phyloP scores from a whole-genome alignment of 2,888 invertebrate species.

The Kuschelorhynchus macadamiae region DNA sequence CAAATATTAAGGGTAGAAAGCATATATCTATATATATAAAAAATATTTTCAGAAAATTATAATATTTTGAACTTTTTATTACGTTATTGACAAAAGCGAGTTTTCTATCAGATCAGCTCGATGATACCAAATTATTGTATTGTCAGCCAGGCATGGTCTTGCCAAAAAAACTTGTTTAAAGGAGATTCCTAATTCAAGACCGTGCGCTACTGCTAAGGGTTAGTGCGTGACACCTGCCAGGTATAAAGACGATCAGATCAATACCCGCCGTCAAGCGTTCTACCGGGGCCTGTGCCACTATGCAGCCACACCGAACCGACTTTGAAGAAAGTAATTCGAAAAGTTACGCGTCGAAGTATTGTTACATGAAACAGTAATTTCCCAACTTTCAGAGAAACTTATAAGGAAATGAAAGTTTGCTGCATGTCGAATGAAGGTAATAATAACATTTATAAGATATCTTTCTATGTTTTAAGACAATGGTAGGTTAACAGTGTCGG shows the following conservation, averaged over 20 bases:
- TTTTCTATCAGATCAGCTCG: too few species aligned
- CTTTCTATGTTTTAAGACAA: background rate
- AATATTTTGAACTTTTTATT: too few species aligned
- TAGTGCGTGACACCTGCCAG: slow-evolving; percentile 55
- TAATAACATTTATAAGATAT: slow-evolving; percentile 7
- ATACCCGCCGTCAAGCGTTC: slow-evolving; percentile 55
- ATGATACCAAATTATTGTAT: too few species aligned
- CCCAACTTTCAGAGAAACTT: slow-evolving; percentile 32
- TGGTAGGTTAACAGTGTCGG: background rate
- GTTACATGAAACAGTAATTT: slow-evolving; percentile 40
- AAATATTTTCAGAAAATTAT: too few species aligned
- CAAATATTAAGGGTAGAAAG: too few species aligned
- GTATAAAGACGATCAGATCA: slow-evolving; percentile 53
- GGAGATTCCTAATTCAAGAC: too few species aligned
- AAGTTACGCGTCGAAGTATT: slow-evolving; percentile 21
- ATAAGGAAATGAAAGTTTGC: slow-evolving; percentile 15
- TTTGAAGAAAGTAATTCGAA: slow-evolving; percentile 35
- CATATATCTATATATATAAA: too few species aligned
- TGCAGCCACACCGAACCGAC: slow-evolving; percentile 17
- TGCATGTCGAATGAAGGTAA: slow-evolving; percentile 12
- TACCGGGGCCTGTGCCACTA: slow-evolving; percentile 13
- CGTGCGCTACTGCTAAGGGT: background rate
- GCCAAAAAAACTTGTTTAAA: too few species aligned
- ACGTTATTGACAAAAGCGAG: too few species aligned
- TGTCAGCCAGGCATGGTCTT: too few species aligned